A percentile compares a stretch with the other conserved stretches of the same genome.
Conservation (phyloP, 2,888 invertebrate species). For the Limulus polyphemus region DNA sequence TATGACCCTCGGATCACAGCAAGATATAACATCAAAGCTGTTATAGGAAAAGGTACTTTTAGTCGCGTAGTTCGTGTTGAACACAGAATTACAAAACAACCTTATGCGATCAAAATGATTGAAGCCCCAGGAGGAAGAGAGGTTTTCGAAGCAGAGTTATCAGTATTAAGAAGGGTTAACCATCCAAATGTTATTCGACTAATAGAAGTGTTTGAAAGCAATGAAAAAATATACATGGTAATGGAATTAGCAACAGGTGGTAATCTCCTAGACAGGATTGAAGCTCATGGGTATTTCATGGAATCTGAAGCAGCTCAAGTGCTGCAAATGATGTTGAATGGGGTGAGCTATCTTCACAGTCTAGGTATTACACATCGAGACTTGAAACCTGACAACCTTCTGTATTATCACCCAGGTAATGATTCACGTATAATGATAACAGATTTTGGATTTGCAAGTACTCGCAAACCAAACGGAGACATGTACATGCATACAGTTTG, state of each 20-base stretch:
- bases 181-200: slow-evolving; percentile 44
- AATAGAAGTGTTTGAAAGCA: slow-evolving; percentile 43
- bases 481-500: slow-evolving; percentile 43
- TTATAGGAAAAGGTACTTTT: slow-evolving; percentile 40
- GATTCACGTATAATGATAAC: slow-evolving; percentile 40
- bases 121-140: slow-evolving; percentile 37
- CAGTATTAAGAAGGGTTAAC: slow-evolving; percentile 40
- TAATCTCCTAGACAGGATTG: slow-evolving; percentile 47
- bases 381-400: slow-evolving; percentile 49
- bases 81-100: slow-evolving; percentile 37
- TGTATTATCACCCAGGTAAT: slow-evolving; percentile 44
- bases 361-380: slow-evolving; percentile 46
- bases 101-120: slow-evolving; percentile 41
- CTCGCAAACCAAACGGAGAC: slow-evolving; percentile 34
- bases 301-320: slow-evolving; percentile 39
- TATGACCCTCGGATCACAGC: slow-evolving; percentile 37
- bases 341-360: slow-evolving; percentile 43
- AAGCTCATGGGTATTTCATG: slow-evolving; percentile 43
- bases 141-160: slow-evolving; percentile 42
- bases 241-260: slow-evolving; percentile 51
- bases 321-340: slow-evolving; percentile 40
- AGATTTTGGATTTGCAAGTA: slow-evolving; percentile 43
- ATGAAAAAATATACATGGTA: slow-evolving; percentile 44
- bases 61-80: slow-evolving; percentile 40
- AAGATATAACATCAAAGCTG: slow-evolving; percentile 40